Evolutionary conservation across 2,888 invertebrate species (phyloP).

Genomic region (Rhagonycha fulva): DNA sequence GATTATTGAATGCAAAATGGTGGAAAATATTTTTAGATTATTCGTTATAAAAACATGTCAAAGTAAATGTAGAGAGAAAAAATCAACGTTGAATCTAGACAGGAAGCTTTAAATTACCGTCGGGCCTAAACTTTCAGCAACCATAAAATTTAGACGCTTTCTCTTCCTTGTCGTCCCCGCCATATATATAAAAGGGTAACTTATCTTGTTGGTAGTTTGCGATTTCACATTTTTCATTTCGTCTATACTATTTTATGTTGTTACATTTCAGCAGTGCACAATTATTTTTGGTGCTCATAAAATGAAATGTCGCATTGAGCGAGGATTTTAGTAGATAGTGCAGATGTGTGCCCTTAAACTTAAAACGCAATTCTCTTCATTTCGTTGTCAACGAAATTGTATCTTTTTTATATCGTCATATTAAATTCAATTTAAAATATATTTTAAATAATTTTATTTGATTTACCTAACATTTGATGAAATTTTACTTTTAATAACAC

Average conservation of each 20-base stretch:
- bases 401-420: background rate
- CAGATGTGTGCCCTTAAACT: background rate
- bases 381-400: background rate
- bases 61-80: background rate
- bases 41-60: background rate
- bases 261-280: background rate
- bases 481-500: background rate
- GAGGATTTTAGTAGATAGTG: background rate
- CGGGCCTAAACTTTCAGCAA: background rate
- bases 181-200: background rate
- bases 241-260: background rate
- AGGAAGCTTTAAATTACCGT: background rate
- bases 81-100: background rate
- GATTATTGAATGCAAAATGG: background rate
- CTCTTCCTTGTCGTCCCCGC: background rate
- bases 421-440: background rate
- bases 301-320: conserved; percentile 1
- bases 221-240: conserved; percentile 3
- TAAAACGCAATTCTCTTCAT: background rate
- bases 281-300: conserved; percentile 4
- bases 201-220: background rate
- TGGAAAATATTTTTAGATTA: background rate
- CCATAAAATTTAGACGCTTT: background rate
- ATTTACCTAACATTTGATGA: background rate
- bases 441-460: background rate